Evolutionary conservation across 2,888 invertebrate genomes (phyloP), one percentile per base, ranked within the genome.

Genomic region (Trileptium ribeirensis): DNA sequence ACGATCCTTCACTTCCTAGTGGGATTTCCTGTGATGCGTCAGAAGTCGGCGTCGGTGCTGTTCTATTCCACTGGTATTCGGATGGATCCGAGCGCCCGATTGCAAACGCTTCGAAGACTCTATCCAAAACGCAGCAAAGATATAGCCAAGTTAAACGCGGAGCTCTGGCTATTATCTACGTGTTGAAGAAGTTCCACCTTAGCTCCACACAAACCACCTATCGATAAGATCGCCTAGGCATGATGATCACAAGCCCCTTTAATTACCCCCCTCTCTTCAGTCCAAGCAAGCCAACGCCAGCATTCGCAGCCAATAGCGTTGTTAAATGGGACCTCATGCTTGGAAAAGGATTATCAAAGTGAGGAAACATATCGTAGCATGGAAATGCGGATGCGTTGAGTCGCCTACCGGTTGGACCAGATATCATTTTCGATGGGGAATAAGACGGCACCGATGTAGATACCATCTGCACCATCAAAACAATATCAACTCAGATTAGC

Each of bases 101-200:
- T 1, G 85, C 83, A 29, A 85, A 82, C 67, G 84, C 84, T 0
- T 85, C 85, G 33, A 78, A 85, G 33, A 82, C 82, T 15, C 67
- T 85, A n/a, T 83, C 78, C 24, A 80, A 36, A 15, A 81, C 82
- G 1, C 85, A 85, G 67, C 82, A 82, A 78, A 81, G 79, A n/a
- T 85, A 85, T 79, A 79, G 83, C 15, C 84, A 85, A 51, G 82
- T 85, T 1, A 84, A 85, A 8, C 84, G 82, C 79, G 86, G 85
- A 80, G 84, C 77, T n/a, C 51, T 86, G 33, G 79, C 83, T 3
- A 74, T 85, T 8, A 81, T 85, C 1, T 84, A 83, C 51, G 83
- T 82, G 33, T 81, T 86, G 15, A 85, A 84, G 36, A 84, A 83
- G 74, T 84, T 85, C 70, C 83, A 85, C 67, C 83, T 84, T n/a